These are phyloP conservation scores for Suncus etruscus DNA, from an alignment of 2,113 vertebrate genomes.

Conservation along the genomic window DNA sequence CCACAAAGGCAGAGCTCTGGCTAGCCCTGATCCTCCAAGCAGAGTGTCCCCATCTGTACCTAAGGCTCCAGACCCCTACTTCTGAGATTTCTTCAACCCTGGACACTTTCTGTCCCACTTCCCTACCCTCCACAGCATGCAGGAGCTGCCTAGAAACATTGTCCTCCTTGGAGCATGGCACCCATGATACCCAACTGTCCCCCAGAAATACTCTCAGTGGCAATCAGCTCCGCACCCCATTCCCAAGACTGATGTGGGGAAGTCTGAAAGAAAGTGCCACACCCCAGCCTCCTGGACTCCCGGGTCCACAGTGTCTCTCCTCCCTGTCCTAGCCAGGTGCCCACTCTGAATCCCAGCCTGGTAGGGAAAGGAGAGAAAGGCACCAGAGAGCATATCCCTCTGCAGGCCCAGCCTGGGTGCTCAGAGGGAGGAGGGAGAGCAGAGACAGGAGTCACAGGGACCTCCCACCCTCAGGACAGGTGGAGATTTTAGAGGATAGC, in stretches of 20 bases:
- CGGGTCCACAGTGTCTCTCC: background rate
- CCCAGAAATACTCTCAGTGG: background rate
- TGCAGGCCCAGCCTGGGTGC: too few relatives aligned
- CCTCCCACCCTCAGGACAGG: background rate
- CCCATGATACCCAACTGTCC: background rate
- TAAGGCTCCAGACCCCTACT: background rate
- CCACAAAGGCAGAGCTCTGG: too few relatives aligned
- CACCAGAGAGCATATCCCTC: background rate
- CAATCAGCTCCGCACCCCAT: accelerated
- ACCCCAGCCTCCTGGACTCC: background rate
- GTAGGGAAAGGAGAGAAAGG: background rate
- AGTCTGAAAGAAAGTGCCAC: background rate
- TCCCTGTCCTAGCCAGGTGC: too few relatives aligned
- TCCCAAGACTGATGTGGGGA: background rate
- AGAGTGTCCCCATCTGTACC: background rate
- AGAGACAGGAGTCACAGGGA: accelerated
- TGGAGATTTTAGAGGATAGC: background rate
- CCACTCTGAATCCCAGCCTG: background rate
- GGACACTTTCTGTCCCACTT: background rate
- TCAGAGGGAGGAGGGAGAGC: background rate
- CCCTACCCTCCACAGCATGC: background rate
- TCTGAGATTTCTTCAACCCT: background rate
- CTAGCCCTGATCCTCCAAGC: too few relatives aligned
- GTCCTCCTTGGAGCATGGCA: background rate
- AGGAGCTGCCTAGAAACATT: background rate